Evolutionary conservation across 2,888 invertebrate genomes (phyloP), one percentile per base, ranked within the genome.

Genomic region (Herminia tarsipennalis): DNA sequence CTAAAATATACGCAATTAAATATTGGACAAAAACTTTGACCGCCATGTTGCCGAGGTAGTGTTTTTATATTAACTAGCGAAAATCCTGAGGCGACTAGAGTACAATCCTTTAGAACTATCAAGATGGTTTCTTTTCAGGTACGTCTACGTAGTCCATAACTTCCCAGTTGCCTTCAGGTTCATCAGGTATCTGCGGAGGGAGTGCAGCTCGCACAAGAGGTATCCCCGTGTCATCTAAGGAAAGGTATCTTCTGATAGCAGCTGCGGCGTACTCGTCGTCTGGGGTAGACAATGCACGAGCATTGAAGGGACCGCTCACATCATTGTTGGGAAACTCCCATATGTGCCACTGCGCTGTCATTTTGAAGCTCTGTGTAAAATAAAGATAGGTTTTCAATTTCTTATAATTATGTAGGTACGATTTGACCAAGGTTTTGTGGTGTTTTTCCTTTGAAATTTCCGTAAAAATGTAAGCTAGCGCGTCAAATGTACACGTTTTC

Each of bases 81-180:
- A n/a, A n/a, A n/a, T n/a, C n/a, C n/a, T n/a, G n/a, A n/a, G n/a
- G n/a, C n/a, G n/a, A n/a, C n/a, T n/a, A n/a, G n/a, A n/a, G n/a
- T n/a, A n/a, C n/a, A n/a, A n/a, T n/a, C n/a, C n/a, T n/a, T n/a
- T n/a, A n/a, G n/a, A n/a, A n/a, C n/a, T 20, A 5, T 42, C 35
- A 42, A 27, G 28, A 12, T 1, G 22, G 18, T n/a, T 44, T 48
- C 10, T 60, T 66, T 5, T 55, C 27, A 3, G 39, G 92, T 50
- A 95, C 70, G 59, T 95, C 94, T 2, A 95, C 77, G 70, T 95
- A 95, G 81, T 95, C 95, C 12, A 92, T 78, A 24, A 94, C 94
- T 69, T 93, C 93, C 95, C 95, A 95, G 55, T 94, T 92, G 34
- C 89, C 81, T 49, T 94, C 93, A 0, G 88, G 83, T 32, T 93